Base-by-base conservation (phyloP, 1,140 invertebrate species). In the Lepidurus apus region DNA sequence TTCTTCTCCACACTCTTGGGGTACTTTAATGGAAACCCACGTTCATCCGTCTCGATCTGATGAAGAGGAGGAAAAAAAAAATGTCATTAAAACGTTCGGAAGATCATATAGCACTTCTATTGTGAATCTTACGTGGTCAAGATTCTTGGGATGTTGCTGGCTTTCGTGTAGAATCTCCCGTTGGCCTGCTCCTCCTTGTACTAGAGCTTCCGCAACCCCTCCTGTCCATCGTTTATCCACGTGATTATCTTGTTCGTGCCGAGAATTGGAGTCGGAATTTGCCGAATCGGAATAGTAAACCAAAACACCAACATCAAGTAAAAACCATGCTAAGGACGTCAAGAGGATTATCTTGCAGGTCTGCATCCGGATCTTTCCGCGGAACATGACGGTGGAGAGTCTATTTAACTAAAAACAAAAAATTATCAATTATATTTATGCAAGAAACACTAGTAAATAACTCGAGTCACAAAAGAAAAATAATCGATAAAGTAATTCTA, bases 301-400 rank as follows among this genome's bases (percentile, higher is more conserved):
- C 74, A 99, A 88, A 45, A 98, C 87, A 77, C 93, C 90, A 34
- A 97, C 94, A 86, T 96, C 95, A 47, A 98, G 89, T 81, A 98
- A 88, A 82, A 98, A 92, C 97, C 97, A 98, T 65, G 96, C 94
- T 78, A 99, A 86, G 0, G 96, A 98, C 79, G 97, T 98, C 81
- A 95, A 87, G 80, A 98, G 86, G 81, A 99, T 93, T 81, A 98
- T 93, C 84, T 95, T 94, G 86, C 95, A 98, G 78, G 95, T 96
- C 85, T 96, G 94, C 86, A 95, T 93, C 83, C 94, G 90, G 84
- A 95, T 90, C 88, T 45, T 81, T 77, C 77, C 79, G 42, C 76
- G 73, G 26, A 80, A 76, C 79, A 81, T 80, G 53, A 21, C 21
- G 34, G 4, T 34, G 34, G 34, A 2, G 34, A 34, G 34, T 34